Conservation (phyloP, 1,140 invertebrate genomes). For the Psilanteris sp. region DNA sequence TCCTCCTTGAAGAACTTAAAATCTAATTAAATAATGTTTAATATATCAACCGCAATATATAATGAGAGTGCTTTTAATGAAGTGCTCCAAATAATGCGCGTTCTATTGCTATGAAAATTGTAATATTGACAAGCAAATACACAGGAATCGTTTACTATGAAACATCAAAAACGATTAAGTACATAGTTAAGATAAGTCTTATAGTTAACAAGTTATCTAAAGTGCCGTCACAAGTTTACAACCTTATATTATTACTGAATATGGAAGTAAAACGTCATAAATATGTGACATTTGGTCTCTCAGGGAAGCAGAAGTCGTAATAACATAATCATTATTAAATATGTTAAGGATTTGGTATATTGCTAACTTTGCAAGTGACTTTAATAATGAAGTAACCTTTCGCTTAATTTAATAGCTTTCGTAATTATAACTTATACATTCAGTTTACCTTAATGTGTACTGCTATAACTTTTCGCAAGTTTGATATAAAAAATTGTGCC, state of each 20-base stretch:
- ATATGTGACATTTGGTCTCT: slow-evolving; percentile 32
- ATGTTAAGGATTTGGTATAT: slow-evolving; percentile 8
- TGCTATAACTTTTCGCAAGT: too few relatives aligned
- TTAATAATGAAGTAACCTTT: slow-evolving; percentile 21
- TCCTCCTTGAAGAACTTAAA: slow-evolving; percentile 11
- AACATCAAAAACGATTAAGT: slow-evolving; percentile 30
- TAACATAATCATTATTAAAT: slow-evolving; percentile 16
- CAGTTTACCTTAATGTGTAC: too few relatives aligned
- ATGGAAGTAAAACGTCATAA: slow-evolving; percentile 14
- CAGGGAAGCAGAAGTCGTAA: slow-evolving; percentile 4
- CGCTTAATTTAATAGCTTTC: slow-evolving; percentile 23
- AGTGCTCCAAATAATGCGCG: background rate
- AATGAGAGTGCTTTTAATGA: slow-evolving; percentile 3
- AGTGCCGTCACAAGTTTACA: slow-evolving; percentile 36
- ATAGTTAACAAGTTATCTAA: slow-evolving; percentile 38
- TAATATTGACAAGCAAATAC: background rate
- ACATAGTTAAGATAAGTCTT: slow-evolving; percentile 33
- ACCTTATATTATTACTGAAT: slow-evolving; percentile 34
- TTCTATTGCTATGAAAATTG: slow-evolving; percentile 7
- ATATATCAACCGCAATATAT: slow-evolving; percentile 7
- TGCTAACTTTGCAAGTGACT: slow-evolving; percentile 7
- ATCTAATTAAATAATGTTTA: slow-evolving; percentile 39
- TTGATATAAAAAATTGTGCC: too few relatives aligned
- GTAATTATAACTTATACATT: too few relatives aligned
- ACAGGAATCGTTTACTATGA: slow-evolving; percentile 32